Evolutionary conservation across 2,113 vertebrate species (phyloP).

Genomic region (Ochotona curzoniae): DNA sequence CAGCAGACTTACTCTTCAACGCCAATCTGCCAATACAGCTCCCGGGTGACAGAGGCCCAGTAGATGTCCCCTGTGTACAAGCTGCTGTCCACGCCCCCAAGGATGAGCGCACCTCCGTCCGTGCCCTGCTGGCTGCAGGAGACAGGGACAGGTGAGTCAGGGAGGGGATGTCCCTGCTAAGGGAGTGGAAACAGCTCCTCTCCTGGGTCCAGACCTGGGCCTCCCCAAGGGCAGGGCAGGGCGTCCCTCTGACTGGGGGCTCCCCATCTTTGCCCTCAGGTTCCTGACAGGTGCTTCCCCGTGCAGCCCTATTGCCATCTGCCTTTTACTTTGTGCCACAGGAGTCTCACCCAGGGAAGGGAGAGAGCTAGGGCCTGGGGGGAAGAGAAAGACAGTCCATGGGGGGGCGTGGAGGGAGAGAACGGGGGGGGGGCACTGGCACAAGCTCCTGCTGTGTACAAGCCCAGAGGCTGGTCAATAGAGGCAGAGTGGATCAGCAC

Average conservation of each 20-base stretch:
- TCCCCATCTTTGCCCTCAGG: not conserved
- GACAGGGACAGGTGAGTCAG: not conserved
- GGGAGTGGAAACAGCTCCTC: not conserved
- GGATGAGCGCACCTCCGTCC: constrained; percentile 83
- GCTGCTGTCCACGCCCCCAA: constrained; percentile 84
- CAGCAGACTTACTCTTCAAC: constrained; percentile 86
- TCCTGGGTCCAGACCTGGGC: not conserved
- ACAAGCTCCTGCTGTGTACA: not conserved
- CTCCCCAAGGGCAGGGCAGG: not conserved
- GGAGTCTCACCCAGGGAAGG: not conserved
- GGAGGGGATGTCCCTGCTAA: not conserved
- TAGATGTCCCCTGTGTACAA: constrained; percentile 82
- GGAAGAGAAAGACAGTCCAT: no score
- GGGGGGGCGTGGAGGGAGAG: not conserved
- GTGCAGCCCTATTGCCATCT: not conserved
- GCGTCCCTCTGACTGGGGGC: not conserved
- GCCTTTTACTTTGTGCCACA: not conserved
- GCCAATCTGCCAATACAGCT: constrained; percentile 88
- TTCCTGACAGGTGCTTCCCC: not conserved
- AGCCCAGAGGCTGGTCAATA: not conserved
- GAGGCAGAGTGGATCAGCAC: not conserved
- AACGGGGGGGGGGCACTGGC: not conserved
- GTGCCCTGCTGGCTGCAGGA: constrained; percentile 44
- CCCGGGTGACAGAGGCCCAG: constrained; percentile 86
- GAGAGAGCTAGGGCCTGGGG: not conserved